A percentile compares a stretch with the other conserved stretches of the same genome.
Evolutionary conservation across 2,888 invertebrate genomes (phyloP).

Genomic region (Hyposoter dolosus): DNA sequence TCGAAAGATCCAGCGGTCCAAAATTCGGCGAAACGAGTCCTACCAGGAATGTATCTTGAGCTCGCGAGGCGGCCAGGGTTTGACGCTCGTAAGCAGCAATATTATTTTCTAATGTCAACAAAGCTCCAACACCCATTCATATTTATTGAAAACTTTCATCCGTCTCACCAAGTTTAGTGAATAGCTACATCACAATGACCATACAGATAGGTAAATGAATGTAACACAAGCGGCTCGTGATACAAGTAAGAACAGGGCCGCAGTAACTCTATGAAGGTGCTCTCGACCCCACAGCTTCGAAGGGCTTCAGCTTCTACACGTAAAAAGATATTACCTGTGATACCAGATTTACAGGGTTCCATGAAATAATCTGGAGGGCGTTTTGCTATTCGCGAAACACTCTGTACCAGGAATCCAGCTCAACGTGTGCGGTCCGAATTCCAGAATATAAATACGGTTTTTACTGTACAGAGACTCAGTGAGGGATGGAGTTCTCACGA

Average conservation of each 20-base stretch:
- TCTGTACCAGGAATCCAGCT: conserved; percentile 76
- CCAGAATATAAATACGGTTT: background rate
- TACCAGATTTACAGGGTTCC: conserved; percentile 66
- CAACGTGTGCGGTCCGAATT: background rate
- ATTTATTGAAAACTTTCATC: background rate
- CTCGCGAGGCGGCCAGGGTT: background rate
- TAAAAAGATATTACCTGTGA: background rate
- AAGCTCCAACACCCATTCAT: background rate
- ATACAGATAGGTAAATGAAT: conserved; percentile 32
- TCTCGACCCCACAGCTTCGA: background rate
- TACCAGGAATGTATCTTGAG: conserved; percentile 63
- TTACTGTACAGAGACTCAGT: background rate
- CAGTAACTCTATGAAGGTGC: conserved; percentile 61
- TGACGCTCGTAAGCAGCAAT: background rate
- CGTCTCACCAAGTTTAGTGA: background rate
- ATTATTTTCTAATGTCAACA: background rate
- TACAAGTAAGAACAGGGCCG: conserved; percentile 77
- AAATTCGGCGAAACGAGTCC: conserved; percentile 61
- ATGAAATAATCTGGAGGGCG: conserved; percentile 57
- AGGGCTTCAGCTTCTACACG: conserved; percentile 3
- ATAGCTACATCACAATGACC: conserved; percentile 27
- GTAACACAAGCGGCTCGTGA: conserved; percentile 74
- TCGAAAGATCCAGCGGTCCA: conserved; percentile 53
- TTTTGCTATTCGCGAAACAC: conserved; percentile 78
- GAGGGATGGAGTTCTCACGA: background rate